Conservation (phyloP, 2,797 vertebrate genomes). For the Mormyrops boulengeri region DNA sequence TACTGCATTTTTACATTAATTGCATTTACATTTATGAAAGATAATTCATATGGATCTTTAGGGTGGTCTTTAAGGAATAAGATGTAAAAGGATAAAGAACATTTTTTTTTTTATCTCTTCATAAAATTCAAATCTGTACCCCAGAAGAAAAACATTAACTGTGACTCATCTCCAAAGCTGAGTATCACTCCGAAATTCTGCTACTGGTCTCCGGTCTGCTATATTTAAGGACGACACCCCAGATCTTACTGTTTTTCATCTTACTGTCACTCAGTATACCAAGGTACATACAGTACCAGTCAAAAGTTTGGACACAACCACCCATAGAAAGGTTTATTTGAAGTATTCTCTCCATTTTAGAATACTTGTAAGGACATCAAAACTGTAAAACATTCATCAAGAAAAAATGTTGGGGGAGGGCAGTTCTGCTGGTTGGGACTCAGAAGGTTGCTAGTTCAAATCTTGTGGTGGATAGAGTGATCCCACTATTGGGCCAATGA, state of each 20-base stretch:
- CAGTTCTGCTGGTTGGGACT: not conserved
- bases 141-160: not conserved
- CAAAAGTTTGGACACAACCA: not conserved
- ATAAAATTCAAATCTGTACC: constrained; percentile 2
- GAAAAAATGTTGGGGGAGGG: not conserved
- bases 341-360: not conserved
- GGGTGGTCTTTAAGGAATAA: not conserved
- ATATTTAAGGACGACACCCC: not conserved
- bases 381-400: not conserved
- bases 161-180: not conserved
- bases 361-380: not conserved
- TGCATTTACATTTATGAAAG: not conserved
- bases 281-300: not conserved
- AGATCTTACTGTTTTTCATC: not conserved
- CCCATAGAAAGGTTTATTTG: not conserved
- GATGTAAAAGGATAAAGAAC: not conserved
- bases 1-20: not conserved
- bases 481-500: not conserved
- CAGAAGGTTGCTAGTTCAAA: not conserved
- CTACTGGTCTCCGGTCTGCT: not conserved
- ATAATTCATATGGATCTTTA: not conserved
- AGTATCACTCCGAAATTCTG: not conserved
- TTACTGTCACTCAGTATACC: not conserved
- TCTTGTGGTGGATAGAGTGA: not conserved
- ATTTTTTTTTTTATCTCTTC: not conserved